Evolutionary conservation across 2,888 invertebrate genomes (phyloP).

Genomic region (Mimachlamys varia): DNA sequence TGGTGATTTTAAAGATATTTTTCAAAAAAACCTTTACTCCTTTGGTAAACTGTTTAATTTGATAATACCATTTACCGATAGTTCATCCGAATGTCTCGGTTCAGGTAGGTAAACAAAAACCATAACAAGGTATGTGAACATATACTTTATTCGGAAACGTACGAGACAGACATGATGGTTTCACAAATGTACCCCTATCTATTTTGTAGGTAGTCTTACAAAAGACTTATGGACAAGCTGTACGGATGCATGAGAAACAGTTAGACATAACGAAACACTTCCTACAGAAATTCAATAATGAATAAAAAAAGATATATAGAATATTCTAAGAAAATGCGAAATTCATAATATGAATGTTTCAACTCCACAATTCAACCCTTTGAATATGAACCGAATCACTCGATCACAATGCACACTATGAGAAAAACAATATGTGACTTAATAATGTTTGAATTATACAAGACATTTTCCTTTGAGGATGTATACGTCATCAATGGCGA

Average conservation of each 20-base stretch:
- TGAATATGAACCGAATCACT: constrained; percentile 1
- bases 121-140: background rate
- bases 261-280: background rate
- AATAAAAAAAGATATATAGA: constrained; percentile 16
- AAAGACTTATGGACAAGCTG: background rate
- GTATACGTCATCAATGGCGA: constrained; percentile 61
- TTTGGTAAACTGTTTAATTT: too few relatives aligned
- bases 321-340: background rate
- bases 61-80: too few relatives aligned
- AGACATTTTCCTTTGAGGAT: constrained; percentile 58
- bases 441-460: constrained; percentile 44
- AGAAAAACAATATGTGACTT: background rate
- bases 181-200: constrained; percentile 9
- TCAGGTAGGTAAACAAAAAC: background rate
- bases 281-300: background rate
- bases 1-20: too few relatives aligned
- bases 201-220: background rate
- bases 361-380: background rate
- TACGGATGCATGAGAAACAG: background rate
- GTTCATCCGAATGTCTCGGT: too few relatives aligned
- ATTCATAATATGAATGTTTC: background rate
- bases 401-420: background rate
- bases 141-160: constrained; percentile 7
- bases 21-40: too few relatives aligned
- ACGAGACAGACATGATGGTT: constrained; percentile 15